These are phyloP conservation scores for Calameuta pallipes DNA, from an alignment of 2,888 invertebrate species.

Conservation along the genomic window DNA sequence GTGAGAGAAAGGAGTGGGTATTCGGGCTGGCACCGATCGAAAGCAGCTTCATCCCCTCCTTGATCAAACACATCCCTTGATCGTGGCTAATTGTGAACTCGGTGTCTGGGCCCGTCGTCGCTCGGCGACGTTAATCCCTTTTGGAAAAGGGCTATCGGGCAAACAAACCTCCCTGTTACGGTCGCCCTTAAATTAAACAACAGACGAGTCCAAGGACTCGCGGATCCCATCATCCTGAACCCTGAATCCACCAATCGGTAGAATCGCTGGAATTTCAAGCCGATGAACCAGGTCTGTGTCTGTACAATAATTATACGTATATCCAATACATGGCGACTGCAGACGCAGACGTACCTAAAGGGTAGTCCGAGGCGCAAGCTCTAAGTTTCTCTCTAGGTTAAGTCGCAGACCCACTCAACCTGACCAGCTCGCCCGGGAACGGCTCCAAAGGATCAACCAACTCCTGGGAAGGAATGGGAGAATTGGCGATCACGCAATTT, in stretches of 20 bases:
- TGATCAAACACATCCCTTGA: constrained; percentile 4
- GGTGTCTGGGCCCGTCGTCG: constrained; percentile 6
- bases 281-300: neutral
- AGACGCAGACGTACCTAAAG: neutral
- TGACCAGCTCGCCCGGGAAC: neutral
- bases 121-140: constrained; percentile 20
- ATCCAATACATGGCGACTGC: neutral
- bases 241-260: neutral
- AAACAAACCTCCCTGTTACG: constrained; percentile 14
- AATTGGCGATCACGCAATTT: constrained; percentile 25
- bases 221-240: neutral
- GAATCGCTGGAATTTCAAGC: neutral
- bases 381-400: neutral
- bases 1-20: neutral
- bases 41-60: neutral
- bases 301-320: neutral
- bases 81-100: constrained; percentile 13
- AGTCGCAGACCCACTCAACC: neutral
- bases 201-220: neutral
- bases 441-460: neutral
- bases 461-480: neutral
- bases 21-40: neutral
- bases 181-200: constrained; percentile 13
- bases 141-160: constrained; percentile 20
- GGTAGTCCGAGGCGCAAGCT: neutral